Conservation (phyloP, 1,140 invertebrate species). For the Tetraneura akinire region DNA sequence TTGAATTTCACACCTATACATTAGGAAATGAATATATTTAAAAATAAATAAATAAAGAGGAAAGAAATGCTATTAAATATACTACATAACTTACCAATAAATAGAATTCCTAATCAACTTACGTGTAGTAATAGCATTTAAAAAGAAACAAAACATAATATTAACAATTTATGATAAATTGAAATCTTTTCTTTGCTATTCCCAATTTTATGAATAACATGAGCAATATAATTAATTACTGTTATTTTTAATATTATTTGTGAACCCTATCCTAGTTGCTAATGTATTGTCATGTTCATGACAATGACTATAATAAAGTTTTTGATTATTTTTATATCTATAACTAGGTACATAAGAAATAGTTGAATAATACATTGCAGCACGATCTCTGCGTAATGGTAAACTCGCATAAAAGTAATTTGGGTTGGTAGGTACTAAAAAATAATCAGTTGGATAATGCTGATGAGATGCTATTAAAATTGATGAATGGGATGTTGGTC, state of each 20-base stretch:
- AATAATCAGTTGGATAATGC: slow-evolving; percentile 18
- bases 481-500: slow-evolving; percentile 17
- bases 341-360: slow-evolving; percentile 43
- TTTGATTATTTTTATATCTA: slow-evolving; percentile 32
- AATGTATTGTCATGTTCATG: slow-evolving; percentile 17
- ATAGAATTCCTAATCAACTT: slow-evolving; percentile 45
- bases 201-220: neutral
- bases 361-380: slow-evolving; percentile 42
- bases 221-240: slow-evolving; percentile 17
- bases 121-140: slow-evolving; percentile 38
- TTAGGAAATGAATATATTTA: neutral
- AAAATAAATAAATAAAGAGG: neutral
- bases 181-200: neutral
- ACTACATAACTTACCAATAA: slow-evolving; percentile 30
- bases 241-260: slow-evolving; percentile 20
- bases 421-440: slow-evolving; percentile 26
- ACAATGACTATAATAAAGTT: slow-evolving; percentile 40
- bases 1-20: slow-evolving; percentile 37
- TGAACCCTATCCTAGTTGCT: slow-evolving; percentile 3
- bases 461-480: slow-evolving; percentile 1
- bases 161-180: slow-evolving; percentile 20
- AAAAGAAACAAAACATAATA: slow-evolving; percentile 34
- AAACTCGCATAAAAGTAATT: slow-evolving; percentile 44
- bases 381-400: slow-evolving; percentile 32
- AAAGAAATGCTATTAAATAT: too few relatives aligned